Percentiles rank a stretch among this genome's conserved stretches.
phyloP scores from a whole-genome alignment of 2,888 invertebrate genomes.

The Brachyptera putata region DNA sequence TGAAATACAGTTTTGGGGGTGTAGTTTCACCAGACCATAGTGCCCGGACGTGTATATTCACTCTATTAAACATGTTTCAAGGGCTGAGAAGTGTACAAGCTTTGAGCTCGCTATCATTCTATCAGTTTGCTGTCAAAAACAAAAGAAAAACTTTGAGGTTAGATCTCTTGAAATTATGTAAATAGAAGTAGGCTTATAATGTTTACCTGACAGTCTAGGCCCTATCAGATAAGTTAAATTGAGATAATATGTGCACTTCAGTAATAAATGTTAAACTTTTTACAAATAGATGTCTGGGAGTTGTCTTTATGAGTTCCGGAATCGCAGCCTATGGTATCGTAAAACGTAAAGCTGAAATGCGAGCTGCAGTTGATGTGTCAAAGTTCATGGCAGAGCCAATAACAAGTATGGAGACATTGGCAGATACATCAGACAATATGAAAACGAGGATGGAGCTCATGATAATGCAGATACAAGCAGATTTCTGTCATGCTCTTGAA shows the following conservation, averaged over 20 bases:
- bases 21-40: too few relatives aligned
- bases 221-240: background rate
- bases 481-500: conserved; percentile 82
- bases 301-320: conserved; percentile 37
- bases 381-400: conserved; percentile 83
- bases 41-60: background rate
- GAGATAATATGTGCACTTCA: background rate
- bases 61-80: conserved; percentile 16
- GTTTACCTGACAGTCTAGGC: background rate
- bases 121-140: conserved; percentile 22
- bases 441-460: conserved; percentile 84
- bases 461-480: conserved; percentile 84
- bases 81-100: conserved; percentile 18
- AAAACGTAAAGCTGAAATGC: conserved; percentile 49
- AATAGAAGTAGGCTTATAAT: too few relatives aligned
- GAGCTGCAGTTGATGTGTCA: conserved; percentile 42
- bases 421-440: conserved; percentile 67
- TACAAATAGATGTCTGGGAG: conserved; percentile 22
- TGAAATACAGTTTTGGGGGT: background rate
- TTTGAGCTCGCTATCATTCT: conserved; percentile 16
- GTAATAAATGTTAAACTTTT: background rate
- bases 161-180: too few relatives aligned
- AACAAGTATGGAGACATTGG: conserved; percentile 61
- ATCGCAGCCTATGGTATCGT: conserved; percentile 40
- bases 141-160: conserved; percentile 29